Percentiles rank a stretch among this genome's conserved stretches.
Evolutionary conservation across 2,888 invertebrate genomes (phyloP).

Genomic region (Itoplectis maculator): DNA sequence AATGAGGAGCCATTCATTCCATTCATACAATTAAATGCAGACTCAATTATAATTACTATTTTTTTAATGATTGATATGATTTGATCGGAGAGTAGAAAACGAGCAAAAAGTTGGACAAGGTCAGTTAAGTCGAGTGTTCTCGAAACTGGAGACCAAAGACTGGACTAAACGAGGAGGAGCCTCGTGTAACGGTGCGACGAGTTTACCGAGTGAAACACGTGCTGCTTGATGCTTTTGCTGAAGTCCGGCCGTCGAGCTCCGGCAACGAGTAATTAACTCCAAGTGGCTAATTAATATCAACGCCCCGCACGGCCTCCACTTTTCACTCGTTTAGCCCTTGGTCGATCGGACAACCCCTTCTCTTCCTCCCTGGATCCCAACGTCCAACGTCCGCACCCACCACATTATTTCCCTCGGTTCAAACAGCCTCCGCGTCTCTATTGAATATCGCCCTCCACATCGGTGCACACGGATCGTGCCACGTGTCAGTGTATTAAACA

Average conservation of each 20-base stretch:
- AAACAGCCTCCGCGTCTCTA: conserved; percentile 18
- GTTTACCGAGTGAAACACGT: conserved; percentile 47
- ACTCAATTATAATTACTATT: too few relatives aligned
- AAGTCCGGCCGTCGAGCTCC: conserved; percentile 61
- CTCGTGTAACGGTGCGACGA: conserved; percentile 15
- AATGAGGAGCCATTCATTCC: too few relatives aligned
- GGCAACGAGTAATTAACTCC: conserved; percentile 73
- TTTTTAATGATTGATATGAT: too few relatives aligned
- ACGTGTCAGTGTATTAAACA: conserved; percentile 9
- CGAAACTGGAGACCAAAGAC: too few relatives aligned
- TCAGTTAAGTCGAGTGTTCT: too few relatives aligned
- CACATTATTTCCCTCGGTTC: conserved; percentile 60
- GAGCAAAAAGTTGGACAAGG: too few relatives aligned
- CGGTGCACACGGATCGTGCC: conserved; percentile 13
- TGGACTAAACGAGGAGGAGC: conserved; percentile 20
- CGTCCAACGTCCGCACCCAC: conserved; percentile 37
- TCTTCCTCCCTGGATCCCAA: conserved; percentile 7
- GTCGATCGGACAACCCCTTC: conserved; percentile 42
- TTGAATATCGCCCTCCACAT: conserved; percentile 44
- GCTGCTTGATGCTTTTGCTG: conserved; percentile 24
- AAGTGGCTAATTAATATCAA: conserved; percentile 74
- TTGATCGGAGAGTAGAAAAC: too few relatives aligned
- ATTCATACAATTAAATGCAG: too few relatives aligned
- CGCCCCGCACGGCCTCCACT: conserved; percentile 59
- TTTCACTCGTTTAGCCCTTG: conserved; percentile 70